Evolutionary conservation across 2,113 vertebrate genomes (phyloP).

Genomic region (Brachypteracias leptosomus): DNA sequence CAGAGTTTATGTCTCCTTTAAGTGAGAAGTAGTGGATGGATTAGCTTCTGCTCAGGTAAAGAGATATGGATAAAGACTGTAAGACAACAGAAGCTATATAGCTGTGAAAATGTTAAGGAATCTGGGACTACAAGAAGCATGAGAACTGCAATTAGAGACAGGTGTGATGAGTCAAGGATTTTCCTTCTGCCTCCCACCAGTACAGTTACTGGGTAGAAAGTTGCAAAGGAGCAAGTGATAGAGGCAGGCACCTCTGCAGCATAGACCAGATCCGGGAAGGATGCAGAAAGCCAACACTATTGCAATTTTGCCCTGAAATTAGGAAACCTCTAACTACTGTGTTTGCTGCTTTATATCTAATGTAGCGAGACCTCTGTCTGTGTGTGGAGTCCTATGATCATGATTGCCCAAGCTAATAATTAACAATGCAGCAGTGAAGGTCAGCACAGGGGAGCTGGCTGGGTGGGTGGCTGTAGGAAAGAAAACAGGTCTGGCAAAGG

Average conservation of each 20-base stretch:
- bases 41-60: background rate
- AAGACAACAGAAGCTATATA: background rate
- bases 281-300: background rate
- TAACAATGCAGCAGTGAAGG: background rate
- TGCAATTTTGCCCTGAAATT: background rate
- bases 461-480: background rate
- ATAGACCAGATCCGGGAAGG: background rate
- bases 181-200: background rate
- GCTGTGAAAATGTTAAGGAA: background rate
- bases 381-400: background rate
- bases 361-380: background rate
- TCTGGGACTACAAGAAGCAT: background rate
- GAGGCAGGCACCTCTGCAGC: background rate
- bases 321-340: background rate
- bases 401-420: slow-evolving; percentile 47
- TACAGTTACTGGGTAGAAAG: background rate
- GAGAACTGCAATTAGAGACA: background rate
- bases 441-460: background rate
- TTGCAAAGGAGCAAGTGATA: background rate
- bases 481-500: background rate
- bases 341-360: slow-evolving; percentile 5
- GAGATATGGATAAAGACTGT: background rate
- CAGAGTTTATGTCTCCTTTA: background rate
- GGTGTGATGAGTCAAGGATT: background rate
- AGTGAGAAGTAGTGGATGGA: background rate